Conservation (phyloP, 2,113 vertebrate genomes). For the Eleginops maclovinus region DNA sequence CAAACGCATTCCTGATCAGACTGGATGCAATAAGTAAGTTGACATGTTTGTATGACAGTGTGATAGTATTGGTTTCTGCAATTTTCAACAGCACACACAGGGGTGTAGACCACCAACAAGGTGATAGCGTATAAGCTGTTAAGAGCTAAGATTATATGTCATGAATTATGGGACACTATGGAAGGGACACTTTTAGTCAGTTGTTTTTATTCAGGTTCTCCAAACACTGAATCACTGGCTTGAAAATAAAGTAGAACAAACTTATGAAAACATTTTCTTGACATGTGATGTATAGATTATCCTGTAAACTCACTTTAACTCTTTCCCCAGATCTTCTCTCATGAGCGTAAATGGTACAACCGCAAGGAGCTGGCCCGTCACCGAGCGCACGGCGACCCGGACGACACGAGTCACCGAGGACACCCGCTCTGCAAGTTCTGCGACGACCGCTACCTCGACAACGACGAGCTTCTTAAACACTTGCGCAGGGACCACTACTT, state of each 20-base stretch:
- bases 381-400: slow-evolving; percentile 93
- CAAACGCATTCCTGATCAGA: not conserved
- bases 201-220: not conserved
- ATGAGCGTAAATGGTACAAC: slow-evolving; percentile 96
- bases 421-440: slow-evolving; percentile 99
- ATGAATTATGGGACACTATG: not conserved
- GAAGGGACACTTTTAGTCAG: not conserved
- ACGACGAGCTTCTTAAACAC: slow-evolving; percentile 96
- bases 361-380: slow-evolving; percentile 96
- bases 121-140: not conserved
- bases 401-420: slow-evolving; percentile 96
- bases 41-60: not conserved
- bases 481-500: slow-evolving; percentile 96
- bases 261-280: not conserved
- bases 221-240: not conserved
- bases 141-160: not conserved
- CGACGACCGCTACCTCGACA: slow-evolving; percentile 95
- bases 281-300: not conserved
- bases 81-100: not conserved
- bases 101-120: not conserved
- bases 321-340: slow-evolving; percentile 89
- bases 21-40: not conserved
- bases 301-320: not conserved
- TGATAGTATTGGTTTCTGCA: not conserved
- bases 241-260: not conserved